Conservation (phyloP, 2,797 vertebrate genomes). For the Sebastes ruberrimus region DNA sequence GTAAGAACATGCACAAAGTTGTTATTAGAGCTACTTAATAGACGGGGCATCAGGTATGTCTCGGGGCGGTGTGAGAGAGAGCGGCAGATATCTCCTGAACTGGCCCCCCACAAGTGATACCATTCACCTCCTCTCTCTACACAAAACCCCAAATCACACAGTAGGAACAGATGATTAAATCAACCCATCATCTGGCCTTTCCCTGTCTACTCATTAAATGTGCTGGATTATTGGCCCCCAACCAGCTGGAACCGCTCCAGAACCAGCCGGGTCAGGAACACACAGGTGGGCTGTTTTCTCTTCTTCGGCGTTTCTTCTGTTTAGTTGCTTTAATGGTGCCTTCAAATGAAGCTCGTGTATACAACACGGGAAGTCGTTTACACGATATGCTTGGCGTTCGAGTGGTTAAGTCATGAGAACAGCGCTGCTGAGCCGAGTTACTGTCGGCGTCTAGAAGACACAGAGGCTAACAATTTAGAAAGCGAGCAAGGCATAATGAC, state of each 20-base stretch:
- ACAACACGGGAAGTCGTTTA: too few species aligned
- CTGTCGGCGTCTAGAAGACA: too few species aligned
- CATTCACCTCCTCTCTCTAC: constrained; percentile 15
- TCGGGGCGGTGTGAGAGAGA: neutral
- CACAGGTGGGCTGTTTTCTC: constrained; percentile 43
- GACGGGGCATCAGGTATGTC: constrained; percentile 21
- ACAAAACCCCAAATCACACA: constrained; percentile 31
- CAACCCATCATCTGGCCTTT: constrained; percentile 43
- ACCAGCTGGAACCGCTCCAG: constrained; percentile 55
- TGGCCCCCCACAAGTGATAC: constrained; percentile 27
- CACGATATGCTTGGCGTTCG: too few species aligned
- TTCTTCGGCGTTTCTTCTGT: neutral
- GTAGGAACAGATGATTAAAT: constrained; percentile 57
- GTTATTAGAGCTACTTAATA: constrained; percentile 14
- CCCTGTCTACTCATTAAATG: constrained; percentile 50
- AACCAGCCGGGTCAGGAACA: constrained; percentile 31
- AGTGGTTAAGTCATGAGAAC: too few species aligned
- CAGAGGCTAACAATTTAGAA: too few species aligned
- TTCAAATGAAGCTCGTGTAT: too few species aligned
- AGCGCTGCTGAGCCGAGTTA: too few species aligned
- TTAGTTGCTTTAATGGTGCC: neutral
- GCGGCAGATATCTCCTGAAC: constrained; percentile 16
- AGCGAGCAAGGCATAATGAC: accelerated
- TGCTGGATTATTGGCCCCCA: constrained; percentile 36
- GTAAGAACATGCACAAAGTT: neutral